Evolutionary conservation across 2,888 invertebrate species (phyloP).

Genomic region (Invenusta paracnida): DNA sequence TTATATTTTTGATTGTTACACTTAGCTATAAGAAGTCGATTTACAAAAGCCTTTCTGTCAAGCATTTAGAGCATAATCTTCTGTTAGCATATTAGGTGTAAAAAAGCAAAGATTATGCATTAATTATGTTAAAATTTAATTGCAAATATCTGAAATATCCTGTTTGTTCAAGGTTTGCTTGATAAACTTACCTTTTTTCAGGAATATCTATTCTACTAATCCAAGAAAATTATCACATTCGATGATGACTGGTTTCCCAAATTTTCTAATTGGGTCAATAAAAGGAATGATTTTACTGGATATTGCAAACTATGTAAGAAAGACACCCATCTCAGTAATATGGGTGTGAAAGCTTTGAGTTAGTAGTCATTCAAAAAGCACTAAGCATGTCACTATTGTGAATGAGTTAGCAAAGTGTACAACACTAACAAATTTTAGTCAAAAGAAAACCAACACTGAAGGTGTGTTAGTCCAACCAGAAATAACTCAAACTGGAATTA

Average conservation of each 20-base stretch:
- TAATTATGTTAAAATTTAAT: not conserved
- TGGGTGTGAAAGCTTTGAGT: not conserved
- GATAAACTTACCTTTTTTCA: not conserved
- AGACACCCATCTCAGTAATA: slow-evolving; percentile 17
- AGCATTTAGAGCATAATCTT: not conserved
- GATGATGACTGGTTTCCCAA: not conserved
- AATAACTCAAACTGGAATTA: slow-evolving; percentile 25
- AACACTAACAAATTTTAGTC: slow-evolving; percentile 19
- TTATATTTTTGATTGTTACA: not conserved
- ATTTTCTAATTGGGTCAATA: not conserved
- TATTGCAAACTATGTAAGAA: slow-evolving; percentile 23
- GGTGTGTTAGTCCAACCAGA: slow-evolving; percentile 16
- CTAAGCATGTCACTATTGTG: not conserved
- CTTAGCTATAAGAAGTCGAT: not conserved
- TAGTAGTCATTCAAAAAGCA: not conserved
- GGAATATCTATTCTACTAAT: not conserved
- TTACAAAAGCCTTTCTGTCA: not conserved
- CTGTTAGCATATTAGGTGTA: not conserved
- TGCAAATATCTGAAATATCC: not conserved
- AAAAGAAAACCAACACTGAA: slow-evolving; percentile 17
- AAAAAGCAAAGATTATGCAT: not conserved
- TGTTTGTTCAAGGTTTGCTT: not conserved
- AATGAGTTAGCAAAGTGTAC: not conserved
- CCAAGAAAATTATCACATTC: not conserved
- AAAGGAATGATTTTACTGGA: slow-evolving; percentile 1